These are phyloP conservation scores for Sandelia bainsii DNA, from an alignment of 2,797 vertebrate species.

Conservation along the genomic window DNA sequence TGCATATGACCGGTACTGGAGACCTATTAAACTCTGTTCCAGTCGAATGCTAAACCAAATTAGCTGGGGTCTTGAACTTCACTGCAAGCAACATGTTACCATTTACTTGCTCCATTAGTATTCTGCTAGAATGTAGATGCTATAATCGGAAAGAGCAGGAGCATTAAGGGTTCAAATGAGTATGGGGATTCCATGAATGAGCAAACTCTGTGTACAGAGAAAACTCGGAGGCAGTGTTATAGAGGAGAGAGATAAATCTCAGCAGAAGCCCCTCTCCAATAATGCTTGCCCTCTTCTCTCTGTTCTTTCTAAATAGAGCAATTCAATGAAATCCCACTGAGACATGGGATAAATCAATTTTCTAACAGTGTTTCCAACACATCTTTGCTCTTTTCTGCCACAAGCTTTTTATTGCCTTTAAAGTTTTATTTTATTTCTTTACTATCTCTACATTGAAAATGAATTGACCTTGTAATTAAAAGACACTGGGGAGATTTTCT, in stretches of 20 bases:
- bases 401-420: conserved; percentile 53
- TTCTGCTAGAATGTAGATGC: conserved; percentile 60
- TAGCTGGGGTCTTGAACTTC: conserved; percentile 73
- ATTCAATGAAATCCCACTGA: conserved; percentile 67
- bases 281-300: conserved; percentile 34
- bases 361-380: conserved; percentile 44
- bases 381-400: conserved; percentile 46
- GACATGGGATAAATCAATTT: conserved; percentile 66
- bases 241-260: conserved; percentile 44
- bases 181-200: conserved; percentile 24
- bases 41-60: conserved; percentile 76
- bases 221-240: conserved; percentile 35
- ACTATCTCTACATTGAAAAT: conserved; percentile 6
- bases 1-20: conserved; percentile 51
- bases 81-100: conserved; percentile 67
- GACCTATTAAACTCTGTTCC: conserved; percentile 76
- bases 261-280: conserved; percentile 44
- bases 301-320: conserved; percentile 62
- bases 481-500: conserved; percentile 25
- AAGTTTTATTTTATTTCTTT: conserved; percentile 21
- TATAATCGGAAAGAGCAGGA: conserved; percentile 54
- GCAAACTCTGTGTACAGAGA: conserved; percentile 30
- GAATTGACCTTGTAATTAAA: conserved; percentile 53
- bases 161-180: conserved; percentile 37
- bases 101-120: conserved; percentile 80